phyloP scores from a whole-genome alignment of 2,797 vertebrate genomes.

The Peromyscus eremicus region DNA sequence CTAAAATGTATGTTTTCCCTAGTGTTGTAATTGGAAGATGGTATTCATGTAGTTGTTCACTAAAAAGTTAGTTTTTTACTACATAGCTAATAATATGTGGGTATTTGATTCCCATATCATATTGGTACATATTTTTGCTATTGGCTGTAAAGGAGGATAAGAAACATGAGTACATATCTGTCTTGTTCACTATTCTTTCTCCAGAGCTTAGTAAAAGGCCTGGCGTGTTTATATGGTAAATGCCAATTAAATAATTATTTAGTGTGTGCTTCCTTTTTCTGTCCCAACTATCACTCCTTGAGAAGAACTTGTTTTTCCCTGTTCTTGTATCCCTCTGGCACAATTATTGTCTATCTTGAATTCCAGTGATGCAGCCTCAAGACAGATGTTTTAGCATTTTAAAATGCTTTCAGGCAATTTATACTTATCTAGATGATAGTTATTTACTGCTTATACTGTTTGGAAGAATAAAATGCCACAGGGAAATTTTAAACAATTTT shows the following conservation, averaged over 20 bases:
- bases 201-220: constrained; percentile 4
- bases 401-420: constrained; percentile 62
- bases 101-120: constrained; percentile 34
- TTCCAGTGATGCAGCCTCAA: constrained; percentile 24
- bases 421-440: constrained; percentile 53
- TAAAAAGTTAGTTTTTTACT: constrained; percentile 26
- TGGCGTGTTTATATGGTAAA: constrained; percentile 33
- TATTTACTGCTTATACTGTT: constrained; percentile 66
- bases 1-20: background rate
- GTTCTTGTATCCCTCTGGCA: constrained; percentile 50
- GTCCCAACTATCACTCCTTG: background rate
- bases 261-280: background rate
- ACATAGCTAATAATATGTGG: background rate
- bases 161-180: background rate
- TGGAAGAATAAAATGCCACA: constrained; percentile 48
- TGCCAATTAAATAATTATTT: constrained; percentile 17
- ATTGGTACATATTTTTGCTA: background rate
- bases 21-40: background rate
- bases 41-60: constrained; percentile 12
- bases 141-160: background rate
- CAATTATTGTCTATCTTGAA: constrained; percentile 45
- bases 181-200: background rate
- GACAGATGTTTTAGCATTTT: constrained; percentile 71
- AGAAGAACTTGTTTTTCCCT: background rate
- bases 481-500: constrained; percentile 65